A percentile compares a stretch with the other conserved stretches of the same genome.
These are phyloP conservation scores for Rhizoglyphus robini DNA, from an alignment of 1,140 invertebrate genomes.

Conservation along the genomic window DNA sequence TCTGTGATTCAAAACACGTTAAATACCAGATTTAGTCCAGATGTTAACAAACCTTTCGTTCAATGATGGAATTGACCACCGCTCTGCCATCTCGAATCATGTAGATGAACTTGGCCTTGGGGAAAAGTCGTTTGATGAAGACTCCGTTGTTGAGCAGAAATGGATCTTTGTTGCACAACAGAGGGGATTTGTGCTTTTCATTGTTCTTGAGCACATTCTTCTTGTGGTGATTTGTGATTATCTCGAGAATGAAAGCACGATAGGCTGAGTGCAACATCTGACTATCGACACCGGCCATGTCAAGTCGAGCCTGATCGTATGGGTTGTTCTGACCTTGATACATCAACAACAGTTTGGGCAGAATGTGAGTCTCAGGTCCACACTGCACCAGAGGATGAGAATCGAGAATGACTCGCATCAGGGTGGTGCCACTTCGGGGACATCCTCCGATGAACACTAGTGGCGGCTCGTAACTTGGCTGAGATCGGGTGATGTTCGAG, in stretches of 20 bases:
- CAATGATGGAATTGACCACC: constrained; percentile 92
- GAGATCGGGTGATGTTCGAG: neutral
- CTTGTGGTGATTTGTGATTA: constrained; percentile 87
- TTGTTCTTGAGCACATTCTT: constrained; percentile 54
- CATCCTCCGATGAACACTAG: constrained; percentile 94
- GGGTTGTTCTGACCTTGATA: constrained; percentile 82
- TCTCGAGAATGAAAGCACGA: constrained; percentile 84
- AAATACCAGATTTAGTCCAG: constrained; percentile 20
- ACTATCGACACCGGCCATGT: constrained; percentile 85
- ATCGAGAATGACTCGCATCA: constrained; percentile 95
- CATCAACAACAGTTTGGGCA: constrained; percentile 80
- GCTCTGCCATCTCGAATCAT: constrained; percentile 96
- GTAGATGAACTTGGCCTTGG: constrained; percentile 81
- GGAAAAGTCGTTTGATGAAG: constrained; percentile 48
- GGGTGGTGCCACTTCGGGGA: constrained; percentile 85
- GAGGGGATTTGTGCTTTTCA: constrained; percentile 42
- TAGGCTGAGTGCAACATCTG: constrained; percentile 83
- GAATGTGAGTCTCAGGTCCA: constrained; percentile 91
- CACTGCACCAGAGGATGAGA: constrained; percentile 93
- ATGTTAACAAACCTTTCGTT: constrained; percentile 53
- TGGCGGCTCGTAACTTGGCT: constrained; percentile 60
- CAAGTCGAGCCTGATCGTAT: constrained; percentile 68
- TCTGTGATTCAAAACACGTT: too few relatives aligned
- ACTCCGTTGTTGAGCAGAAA: constrained; percentile 91
- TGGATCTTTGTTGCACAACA: constrained; percentile 95